phyloP scores from a whole-genome alignment of 2,888 invertebrate genomes.

The Rhagium mordax region DNA sequence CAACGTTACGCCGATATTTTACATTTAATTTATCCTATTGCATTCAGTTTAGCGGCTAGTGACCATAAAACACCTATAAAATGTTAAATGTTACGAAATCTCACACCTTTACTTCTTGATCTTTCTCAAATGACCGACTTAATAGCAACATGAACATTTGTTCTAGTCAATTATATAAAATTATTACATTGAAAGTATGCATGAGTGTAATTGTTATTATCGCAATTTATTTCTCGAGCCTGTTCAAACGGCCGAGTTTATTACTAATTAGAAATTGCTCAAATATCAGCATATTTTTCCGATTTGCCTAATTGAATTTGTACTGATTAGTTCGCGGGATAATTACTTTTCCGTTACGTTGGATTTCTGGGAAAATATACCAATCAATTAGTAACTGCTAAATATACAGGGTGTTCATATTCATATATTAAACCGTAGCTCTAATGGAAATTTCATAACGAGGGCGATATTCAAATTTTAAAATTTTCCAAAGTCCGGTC shows the following conservation, averaged over 20 bases:
- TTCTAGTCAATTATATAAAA: constrained; percentile 39
- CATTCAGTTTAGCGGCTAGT: neutral
- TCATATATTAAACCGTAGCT: too few relatives aligned
- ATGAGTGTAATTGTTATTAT: constrained; percentile 32
- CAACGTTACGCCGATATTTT: neutral
- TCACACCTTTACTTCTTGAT: constrained; percentile 32
- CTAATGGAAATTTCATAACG: too few relatives aligned
- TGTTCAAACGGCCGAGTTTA: neutral
- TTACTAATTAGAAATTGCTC: neutral
- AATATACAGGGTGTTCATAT: too few relatives aligned
- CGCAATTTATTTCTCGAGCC: constrained; percentile 26
- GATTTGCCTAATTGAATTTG: neutral
- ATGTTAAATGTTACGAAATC: constrained; percentile 36
- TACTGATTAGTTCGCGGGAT: neutral
- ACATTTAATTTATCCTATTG: neutral
- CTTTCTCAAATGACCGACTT: constrained; percentile 38
- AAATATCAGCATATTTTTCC: neutral
- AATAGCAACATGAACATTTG: constrained; percentile 35
- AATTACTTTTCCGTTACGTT: neutral
- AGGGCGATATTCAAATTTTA: too few relatives aligned
- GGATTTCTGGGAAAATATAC: neutral
- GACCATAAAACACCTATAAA: constrained; percentile 28
- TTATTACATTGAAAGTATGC: constrained; percentile 36
- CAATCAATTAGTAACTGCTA: too few relatives aligned
- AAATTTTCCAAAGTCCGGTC: too few relatives aligned